A percentile compares a stretch with the other conserved stretches of the same genome.
These are phyloP conservation scores for Bellardia bayeri DNA, from an alignment of 2,888 invertebrate genomes.

Conservation along the genomic window DNA sequence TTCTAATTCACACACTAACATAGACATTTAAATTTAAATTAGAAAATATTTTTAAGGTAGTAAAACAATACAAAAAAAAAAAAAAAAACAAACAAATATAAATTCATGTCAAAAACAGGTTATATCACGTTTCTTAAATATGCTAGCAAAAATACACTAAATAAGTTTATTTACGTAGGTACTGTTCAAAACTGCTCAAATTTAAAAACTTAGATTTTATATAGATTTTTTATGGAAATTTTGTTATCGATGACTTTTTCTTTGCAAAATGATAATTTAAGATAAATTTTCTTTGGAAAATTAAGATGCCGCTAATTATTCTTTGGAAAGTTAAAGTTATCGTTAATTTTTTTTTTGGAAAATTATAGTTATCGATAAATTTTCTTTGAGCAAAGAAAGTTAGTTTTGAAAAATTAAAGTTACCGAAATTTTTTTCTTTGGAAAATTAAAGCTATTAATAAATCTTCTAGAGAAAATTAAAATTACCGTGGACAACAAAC, in stretches of 20 bases:
- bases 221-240: no score
- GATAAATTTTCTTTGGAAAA: no score
- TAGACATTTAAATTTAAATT: constrained; percentile 12
- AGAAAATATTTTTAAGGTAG: not conserved
- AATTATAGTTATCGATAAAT: not conserved
- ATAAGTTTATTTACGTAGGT: no score
- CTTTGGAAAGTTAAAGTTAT: no score
- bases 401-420: not conserved
- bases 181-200: no score
- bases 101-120: not conserved
- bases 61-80: not conserved
- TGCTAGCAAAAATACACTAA: not conserved
- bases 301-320: not conserved
- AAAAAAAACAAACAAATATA: not conserved
- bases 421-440: not conserved
- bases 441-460: not conserved
- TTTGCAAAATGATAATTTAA: no score
- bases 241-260: no score
- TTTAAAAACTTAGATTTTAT: no score
- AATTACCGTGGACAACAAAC: no score
- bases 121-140: not conserved
- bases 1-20: not conserved
- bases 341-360: no score
- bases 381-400: not conserved
- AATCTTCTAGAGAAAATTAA: not conserved